Evolutionary conservation across 2,888 invertebrate species (phyloP).

Genomic region (Dryocosmus kuriphilus): DNA sequence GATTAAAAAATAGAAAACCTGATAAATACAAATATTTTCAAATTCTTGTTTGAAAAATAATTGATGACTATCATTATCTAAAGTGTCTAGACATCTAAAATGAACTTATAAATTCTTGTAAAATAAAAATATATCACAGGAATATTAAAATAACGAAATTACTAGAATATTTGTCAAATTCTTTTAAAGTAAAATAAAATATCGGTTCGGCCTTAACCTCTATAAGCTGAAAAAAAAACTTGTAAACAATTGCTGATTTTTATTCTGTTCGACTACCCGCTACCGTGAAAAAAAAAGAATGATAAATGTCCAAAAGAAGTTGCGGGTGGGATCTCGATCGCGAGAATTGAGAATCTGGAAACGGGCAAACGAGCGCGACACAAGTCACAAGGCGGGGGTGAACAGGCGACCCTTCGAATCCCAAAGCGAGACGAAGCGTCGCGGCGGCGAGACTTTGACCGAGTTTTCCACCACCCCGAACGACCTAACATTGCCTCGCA

Average conservation of each 20-base stretch:
- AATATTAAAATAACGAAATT: no score
- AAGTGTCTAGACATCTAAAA: no score
- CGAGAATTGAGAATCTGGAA: conserved; percentile 36
- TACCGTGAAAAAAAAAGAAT: not conserved
- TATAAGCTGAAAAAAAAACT: no score
- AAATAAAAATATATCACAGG: no score
- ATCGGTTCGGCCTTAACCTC: no score
- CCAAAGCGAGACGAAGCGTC: conserved; percentile 69
- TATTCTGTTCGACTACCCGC: conserved; percentile 5
- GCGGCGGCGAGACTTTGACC: conserved; percentile 75
- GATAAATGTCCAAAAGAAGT: conserved; percentile 11
- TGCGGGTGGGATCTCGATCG: conserved; percentile 37
- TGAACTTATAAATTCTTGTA: no score
- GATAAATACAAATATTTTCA: no score
- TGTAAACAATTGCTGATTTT: conserved; percentile 27
- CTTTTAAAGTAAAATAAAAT: no score
- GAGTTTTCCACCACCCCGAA: conserved; percentile 71
- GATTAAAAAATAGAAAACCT: no score
- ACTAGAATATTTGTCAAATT: no score
- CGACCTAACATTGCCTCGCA: conserved; percentile 61
- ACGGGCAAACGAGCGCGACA: conserved; percentile 32
- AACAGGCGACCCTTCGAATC: conserved; percentile 65
- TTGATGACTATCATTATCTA: no score
- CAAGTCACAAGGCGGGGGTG: conserved; percentile 20
- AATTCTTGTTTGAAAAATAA: no score